Evolutionary conservation across 2,797 vertebrate species (phyloP).

Genomic region (Sebastes jordani): DNA sequence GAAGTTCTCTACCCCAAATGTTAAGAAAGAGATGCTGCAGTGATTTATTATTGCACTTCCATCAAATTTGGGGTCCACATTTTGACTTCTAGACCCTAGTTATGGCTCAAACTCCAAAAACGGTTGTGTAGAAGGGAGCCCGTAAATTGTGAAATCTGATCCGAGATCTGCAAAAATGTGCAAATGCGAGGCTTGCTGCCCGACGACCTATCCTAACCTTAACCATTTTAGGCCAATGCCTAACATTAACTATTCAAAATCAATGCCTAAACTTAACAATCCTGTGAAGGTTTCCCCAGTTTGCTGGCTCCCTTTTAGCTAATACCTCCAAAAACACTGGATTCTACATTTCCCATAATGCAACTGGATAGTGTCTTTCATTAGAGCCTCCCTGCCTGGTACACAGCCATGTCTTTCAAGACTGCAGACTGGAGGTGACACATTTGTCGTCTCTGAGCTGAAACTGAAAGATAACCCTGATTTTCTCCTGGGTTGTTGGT

Average conservation of each 20-base stretch:
- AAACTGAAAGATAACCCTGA: background rate
- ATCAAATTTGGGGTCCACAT: background rate
- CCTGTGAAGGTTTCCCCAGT: too few species aligned
- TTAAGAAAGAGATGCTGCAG: background rate
- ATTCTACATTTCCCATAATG: background rate
- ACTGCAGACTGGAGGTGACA: background rate
- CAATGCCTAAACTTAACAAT: too few species aligned
- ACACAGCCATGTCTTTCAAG: background rate
- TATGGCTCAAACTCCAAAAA: background rate
- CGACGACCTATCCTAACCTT: too few species aligned
- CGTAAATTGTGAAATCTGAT: too few species aligned
- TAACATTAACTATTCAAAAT: too few species aligned
- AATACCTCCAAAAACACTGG: background rate
- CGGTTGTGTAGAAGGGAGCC: background rate
- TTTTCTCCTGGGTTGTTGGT: background rate
- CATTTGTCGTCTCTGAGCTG: background rate
- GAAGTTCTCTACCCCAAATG: background rate
- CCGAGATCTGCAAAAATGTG: too few species aligned
- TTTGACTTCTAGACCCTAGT: too few species aligned
- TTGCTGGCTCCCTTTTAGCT: too few species aligned
- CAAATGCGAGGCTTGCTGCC: too few species aligned
- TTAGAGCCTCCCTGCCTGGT: background rate
- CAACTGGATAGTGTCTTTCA: background rate
- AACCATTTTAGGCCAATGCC: too few species aligned
- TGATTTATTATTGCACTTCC: background rate